Conservation (phyloP, 2,797 vertebrate genomes). For the Typhlichthys eigenmanni region DNA sequence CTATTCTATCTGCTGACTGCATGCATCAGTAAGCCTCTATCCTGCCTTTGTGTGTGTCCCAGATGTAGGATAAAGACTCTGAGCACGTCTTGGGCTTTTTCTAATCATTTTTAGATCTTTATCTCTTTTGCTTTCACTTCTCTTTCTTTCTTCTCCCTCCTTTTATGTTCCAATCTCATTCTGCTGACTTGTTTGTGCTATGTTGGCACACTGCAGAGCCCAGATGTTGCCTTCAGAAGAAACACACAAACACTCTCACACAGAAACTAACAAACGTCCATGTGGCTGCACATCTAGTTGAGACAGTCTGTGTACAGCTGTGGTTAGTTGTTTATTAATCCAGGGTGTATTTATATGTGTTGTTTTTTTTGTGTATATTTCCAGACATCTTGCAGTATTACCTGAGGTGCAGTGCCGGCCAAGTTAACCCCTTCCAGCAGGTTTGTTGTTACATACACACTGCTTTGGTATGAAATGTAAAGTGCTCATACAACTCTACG, state of each 20-base stretch:
- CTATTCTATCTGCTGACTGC: conserved; percentile 44
- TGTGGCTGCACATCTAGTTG: conserved; percentile 4
- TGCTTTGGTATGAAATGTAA: too few species aligned
- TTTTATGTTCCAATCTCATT: conserved; percentile 26
- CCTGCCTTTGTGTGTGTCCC: conserved; percentile 50
- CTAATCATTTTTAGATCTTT: conserved; percentile 45
- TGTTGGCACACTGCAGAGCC: conserved; percentile 30
- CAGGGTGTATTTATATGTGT: not conserved
- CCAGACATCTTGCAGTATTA: conserved; percentile 93
- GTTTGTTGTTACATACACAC: conserved; percentile 64
- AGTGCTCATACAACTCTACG: not conserved
- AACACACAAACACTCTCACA: not conserved
- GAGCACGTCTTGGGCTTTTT: conserved; percentile 44
- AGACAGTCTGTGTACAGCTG: not conserved
- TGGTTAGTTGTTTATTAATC: not conserved
- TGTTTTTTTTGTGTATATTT: conserved; percentile 9
- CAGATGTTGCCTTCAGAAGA: conserved; percentile 51
- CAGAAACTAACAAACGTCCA: conserved; percentile 3
- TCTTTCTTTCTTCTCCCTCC: conserved; percentile 26
- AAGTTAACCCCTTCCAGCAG: conserved; percentile 94
- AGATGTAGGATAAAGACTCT: conserved; percentile 53
- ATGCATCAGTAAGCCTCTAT: conserved; percentile 47
- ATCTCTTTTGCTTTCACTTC: conserved; percentile 35
- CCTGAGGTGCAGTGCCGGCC: conserved; percentile 84
- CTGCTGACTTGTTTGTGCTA: conserved; percentile 53